These are phyloP conservation scores for Telmatochromis brichardi DNA, from an alignment of 2,113 vertebrate species.

Conservation along the genomic window DNA sequence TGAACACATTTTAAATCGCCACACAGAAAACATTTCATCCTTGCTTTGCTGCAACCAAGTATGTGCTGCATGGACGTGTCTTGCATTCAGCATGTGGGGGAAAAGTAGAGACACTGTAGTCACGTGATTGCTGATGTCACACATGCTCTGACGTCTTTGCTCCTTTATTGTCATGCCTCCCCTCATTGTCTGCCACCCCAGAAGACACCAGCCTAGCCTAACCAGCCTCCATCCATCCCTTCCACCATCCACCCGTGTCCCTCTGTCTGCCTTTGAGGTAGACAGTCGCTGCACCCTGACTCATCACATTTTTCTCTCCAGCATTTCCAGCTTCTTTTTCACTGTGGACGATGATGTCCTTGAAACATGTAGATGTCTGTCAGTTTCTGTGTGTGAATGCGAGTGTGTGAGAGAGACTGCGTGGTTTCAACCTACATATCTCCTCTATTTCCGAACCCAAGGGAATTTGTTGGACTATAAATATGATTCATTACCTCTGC, in stretches of 20 bases:
- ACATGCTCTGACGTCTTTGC: background rate
- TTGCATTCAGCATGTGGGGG: background rate
- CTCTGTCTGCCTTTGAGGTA: background rate
- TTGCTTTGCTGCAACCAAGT: background rate
- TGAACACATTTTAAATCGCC: background rate
- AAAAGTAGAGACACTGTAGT: background rate
- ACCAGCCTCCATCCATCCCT: background rate
- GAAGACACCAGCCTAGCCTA: background rate
- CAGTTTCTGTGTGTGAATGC: background rate
- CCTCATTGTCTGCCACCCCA: background rate
- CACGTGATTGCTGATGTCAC: conserved; percentile 18
- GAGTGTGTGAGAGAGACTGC: background rate
- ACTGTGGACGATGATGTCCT: background rate
- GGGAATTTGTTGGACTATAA: conserved; percentile 23
- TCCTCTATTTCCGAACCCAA: conserved; percentile 11
- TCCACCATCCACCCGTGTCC: background rate
- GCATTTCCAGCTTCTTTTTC: background rate
- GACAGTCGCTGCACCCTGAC: background rate
- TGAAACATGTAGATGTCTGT: background rate
- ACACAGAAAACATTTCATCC: background rate
- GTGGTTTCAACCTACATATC: conserved; percentile 23
- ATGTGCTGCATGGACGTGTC: background rate
- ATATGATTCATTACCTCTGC: conserved; percentile 5
- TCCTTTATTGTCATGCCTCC: background rate
- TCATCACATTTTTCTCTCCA: background rate